Percentiles rank a stretch among this genome's conserved stretches.
phyloP scores from a whole-genome alignment of 2,113 vertebrate genomes.

The Istiophorus platypterus region DNA sequence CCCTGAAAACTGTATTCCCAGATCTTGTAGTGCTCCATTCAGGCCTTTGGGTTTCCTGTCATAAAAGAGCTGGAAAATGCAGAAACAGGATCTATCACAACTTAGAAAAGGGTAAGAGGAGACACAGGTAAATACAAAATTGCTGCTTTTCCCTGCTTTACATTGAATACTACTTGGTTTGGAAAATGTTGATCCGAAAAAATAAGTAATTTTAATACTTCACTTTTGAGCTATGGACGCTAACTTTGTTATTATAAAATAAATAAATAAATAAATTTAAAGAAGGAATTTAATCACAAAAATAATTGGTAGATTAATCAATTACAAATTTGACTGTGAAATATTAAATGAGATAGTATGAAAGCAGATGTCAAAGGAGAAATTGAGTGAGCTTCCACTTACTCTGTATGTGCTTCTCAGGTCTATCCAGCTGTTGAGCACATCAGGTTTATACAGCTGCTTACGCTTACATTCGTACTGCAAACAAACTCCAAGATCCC shows the following conservation, averaged over 20 bases:
- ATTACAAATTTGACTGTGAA: not conserved
- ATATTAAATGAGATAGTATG: not conserved
- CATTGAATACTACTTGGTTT: not conserved
- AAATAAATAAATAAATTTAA: not conserved
- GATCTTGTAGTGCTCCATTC: slow-evolving; percentile 92
- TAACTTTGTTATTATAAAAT: not conserved
- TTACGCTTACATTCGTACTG: slow-evolving; percentile 96
- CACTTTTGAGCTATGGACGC: not conserved
- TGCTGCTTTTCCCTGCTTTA: not conserved
- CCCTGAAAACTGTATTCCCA: slow-evolving; percentile 93
- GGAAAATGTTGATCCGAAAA: not conserved
- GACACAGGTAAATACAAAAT: not conserved
- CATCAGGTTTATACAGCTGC: slow-evolving; percentile 90
- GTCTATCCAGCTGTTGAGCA: slow-evolving; percentile 95
- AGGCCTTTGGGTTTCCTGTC: slow-evolving; percentile 93
- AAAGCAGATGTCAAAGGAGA: not conserved
- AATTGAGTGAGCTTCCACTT: slow-evolving; percentile 29
- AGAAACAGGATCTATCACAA: not conserved
- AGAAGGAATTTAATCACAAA: not conserved
- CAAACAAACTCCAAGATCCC: slow-evolving; percentile 96
- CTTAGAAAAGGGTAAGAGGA: too few relatives aligned
- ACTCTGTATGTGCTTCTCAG: slow-evolving; percentile 94
- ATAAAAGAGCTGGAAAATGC: slow-evolving; percentile 88
- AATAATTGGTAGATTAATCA: not conserved
- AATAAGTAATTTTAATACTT: not conserved